These are phyloP conservation scores for Campoplex capitator DNA, from an alignment of 2,888 invertebrate genomes.

Conservation along the genomic window DNA sequence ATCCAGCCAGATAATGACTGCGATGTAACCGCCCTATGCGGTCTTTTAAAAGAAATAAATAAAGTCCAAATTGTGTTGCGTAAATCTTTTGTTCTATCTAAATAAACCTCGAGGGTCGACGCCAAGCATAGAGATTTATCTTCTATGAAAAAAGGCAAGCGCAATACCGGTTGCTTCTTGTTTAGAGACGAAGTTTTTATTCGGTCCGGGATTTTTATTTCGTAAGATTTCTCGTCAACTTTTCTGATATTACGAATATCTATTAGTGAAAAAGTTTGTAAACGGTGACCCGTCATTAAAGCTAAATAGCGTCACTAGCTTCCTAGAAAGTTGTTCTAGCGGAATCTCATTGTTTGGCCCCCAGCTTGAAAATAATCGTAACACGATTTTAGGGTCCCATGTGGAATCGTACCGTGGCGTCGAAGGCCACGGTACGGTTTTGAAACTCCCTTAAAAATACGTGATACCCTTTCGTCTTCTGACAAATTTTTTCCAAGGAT, in stretches of 20 bases:
- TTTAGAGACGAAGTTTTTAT: slow-evolving; percentile 62
- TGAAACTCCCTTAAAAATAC: slow-evolving; percentile 72
- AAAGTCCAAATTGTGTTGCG: slow-evolving; percentile 19
- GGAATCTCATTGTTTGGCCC: slow-evolving; percentile 48
- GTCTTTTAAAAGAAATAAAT: slow-evolving; percentile 59
- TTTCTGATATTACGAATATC: slow-evolving; percentile 54
- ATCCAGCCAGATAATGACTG: slow-evolving; percentile 65
- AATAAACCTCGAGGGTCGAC: slow-evolving; percentile 34
- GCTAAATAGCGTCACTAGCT: slow-evolving; percentile 61
- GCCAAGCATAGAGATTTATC: slow-evolving; percentile 55
- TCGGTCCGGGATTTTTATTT: slow-evolving; percentile 62
- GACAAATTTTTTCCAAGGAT: slow-evolving; percentile 66
- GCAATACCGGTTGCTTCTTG: slow-evolving; percentile 49
- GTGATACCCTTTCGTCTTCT: slow-evolving; percentile 65
- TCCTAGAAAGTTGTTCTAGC: slow-evolving; percentile 48
- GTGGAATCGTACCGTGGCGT: slow-evolving; percentile 59
- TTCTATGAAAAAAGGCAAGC: slow-evolving; percentile 56
- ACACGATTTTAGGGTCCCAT: slow-evolving; percentile 57
- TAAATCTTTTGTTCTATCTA: slow-evolving; percentile 52
- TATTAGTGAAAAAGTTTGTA: slow-evolving; percentile 62
- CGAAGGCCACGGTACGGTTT: slow-evolving; percentile 69
- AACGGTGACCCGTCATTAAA: slow-evolving; percentile 60
- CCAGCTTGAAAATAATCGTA: slow-evolving; percentile 36
- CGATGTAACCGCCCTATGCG: slow-evolving; percentile 54
- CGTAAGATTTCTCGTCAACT: slow-evolving; percentile 55